Evolutionary conservation across 2,888 invertebrate species (phyloP).

Genomic region (Amorpha juglandis): DNA sequence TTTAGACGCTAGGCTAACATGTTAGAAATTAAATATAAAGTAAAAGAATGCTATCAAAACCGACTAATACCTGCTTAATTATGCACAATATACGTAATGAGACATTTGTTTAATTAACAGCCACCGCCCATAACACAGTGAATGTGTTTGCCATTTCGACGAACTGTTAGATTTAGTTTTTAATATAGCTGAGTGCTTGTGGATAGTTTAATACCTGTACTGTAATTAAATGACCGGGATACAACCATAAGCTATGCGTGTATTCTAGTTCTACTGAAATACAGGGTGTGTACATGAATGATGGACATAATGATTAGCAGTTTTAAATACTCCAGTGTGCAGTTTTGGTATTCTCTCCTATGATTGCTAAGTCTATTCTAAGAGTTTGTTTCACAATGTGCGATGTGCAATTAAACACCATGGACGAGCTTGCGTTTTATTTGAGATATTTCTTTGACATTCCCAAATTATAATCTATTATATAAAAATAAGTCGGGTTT

Average conservation of each 20-base stretch:
- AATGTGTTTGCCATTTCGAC: conserved; percentile 47
- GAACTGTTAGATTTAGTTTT: conserved; percentile 65
- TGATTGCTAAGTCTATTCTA: no score
- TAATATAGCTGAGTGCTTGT: conserved; percentile 64
- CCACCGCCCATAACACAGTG: conserved; percentile 45
- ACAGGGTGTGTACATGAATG: conserved; percentile 3
- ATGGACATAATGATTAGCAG: background rate
- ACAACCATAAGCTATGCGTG: conserved; percentile 17
- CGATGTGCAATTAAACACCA: no score
- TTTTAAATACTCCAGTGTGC: background rate
- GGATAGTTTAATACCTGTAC: conserved; percentile 28
- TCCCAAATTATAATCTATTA: no score
- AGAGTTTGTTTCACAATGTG: no score
- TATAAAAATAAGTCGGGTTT: no score
- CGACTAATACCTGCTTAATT: background rate
- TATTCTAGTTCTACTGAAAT: background rate
- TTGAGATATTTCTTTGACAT: no score
- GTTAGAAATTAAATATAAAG: background rate
- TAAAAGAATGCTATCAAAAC: background rate
- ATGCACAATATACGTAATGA: conserved; percentile 36
- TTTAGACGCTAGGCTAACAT: no score
- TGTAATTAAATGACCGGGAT: conserved; percentile 54
- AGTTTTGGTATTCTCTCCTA: no score
- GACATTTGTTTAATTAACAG: conserved; percentile 55
- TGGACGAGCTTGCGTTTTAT: no score